Conservation (phyloP, 1,140 invertebrate genomes). For the Temnothorax longispinosus region DNA sequence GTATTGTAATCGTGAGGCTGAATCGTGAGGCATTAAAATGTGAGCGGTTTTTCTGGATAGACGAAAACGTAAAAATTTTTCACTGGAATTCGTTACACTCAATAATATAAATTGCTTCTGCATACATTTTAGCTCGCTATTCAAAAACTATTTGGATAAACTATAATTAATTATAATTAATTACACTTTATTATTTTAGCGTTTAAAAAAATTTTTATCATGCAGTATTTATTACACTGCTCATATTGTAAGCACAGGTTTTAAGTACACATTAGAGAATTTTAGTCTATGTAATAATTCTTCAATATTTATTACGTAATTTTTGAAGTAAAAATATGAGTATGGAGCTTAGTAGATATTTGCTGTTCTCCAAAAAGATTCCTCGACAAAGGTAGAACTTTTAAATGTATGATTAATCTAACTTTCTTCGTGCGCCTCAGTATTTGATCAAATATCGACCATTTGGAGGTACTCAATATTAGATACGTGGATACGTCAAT, state of each 20-base stretch:
- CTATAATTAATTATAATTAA: background rate
- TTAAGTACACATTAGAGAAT: background rate
- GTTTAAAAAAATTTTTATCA: background rate
- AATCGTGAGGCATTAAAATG: conserved; percentile 57
- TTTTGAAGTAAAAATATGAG: background rate
- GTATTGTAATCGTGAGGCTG: conserved; percentile 33
- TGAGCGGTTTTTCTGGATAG: conserved; percentile 37
- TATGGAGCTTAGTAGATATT: background rate
- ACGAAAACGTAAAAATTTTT: conserved; percentile 21
- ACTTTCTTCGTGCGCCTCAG: background rate
- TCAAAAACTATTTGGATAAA: background rate
- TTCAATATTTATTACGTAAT: background rate
- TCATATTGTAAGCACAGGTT: background rate
- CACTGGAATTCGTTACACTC: background rate
- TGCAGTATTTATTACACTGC: background rate
- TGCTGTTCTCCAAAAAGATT: background rate
- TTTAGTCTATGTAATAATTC: background rate
- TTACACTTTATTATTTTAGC: background rate
- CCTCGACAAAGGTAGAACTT: background rate
- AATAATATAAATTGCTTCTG: conserved; percentile 17
- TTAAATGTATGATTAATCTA: conserved; percentile 38
- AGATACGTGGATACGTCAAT: conserved; percentile 55
- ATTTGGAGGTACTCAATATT: conserved; percentile 46
- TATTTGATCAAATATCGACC: conserved; percentile 55
- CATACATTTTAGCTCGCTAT: background rate